These are phyloP conservation scores for Ivindomyrus marchei DNA, from an alignment of 2,113 vertebrate genomes.

Conservation along the genomic window DNA sequence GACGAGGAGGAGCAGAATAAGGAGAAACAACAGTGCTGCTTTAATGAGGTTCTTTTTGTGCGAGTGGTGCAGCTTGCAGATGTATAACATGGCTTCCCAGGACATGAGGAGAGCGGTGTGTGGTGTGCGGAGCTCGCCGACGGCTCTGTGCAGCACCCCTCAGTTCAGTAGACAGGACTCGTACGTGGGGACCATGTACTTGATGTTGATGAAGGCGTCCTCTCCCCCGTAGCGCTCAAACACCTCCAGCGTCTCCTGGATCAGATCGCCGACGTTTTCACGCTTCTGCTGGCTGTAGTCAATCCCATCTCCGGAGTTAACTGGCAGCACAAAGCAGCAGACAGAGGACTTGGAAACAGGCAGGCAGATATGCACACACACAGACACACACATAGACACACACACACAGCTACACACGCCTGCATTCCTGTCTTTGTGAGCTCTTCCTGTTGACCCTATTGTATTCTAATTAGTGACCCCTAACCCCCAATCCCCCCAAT, in stretches of 20 bases:
- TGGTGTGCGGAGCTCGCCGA: not conserved
- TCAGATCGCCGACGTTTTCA: slow-evolving; percentile 82
- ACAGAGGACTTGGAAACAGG: not conserved
- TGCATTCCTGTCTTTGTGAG: not conserved
- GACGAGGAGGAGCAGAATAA: slow-evolving; percentile 3
- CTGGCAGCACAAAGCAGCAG: slow-evolving; percentile 45
- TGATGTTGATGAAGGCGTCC: slow-evolving; percentile 87
- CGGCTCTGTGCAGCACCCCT: not conserved
- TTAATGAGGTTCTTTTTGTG: not conserved
- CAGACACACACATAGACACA: not conserved
- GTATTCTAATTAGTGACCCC: not conserved
- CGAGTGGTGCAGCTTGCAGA: not conserved
- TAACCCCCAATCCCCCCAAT: not conserved
- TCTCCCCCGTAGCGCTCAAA: slow-evolving; percentile 82
- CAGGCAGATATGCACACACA: not conserved
- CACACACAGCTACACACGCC: not conserved
- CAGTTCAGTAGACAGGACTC: slow-evolving; percentile 77
- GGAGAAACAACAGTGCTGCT: not conserved
- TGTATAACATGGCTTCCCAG: not conserved
- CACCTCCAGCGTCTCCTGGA: slow-evolving; percentile 83
- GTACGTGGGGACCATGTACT: slow-evolving; percentile 94
- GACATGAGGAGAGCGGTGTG: not conserved
- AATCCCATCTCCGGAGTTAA: slow-evolving; percentile 80
- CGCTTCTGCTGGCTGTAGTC: slow-evolving; percentile 84
- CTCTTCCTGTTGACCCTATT: not conserved